phyloP scores from a whole-genome alignment of 2,113 vertebrate species.

The Psammodynastes pulverulentus region DNA sequence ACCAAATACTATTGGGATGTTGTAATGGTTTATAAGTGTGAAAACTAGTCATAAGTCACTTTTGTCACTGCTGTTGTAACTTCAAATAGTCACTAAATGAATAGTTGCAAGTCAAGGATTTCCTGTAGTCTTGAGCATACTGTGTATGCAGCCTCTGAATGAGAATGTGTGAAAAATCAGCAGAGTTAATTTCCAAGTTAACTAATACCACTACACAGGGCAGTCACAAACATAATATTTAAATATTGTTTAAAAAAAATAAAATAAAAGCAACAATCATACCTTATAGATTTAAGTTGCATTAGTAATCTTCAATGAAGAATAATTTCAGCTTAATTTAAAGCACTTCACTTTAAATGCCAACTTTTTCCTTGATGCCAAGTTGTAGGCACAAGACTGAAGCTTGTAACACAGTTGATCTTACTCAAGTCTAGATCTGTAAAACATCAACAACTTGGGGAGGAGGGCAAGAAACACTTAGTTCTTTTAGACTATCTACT shows the following conservation, averaged over 20 bases:
- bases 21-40: not conserved
- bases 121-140: not conserved
- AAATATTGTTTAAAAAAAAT: not conserved
- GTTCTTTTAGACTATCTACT: not conserved
- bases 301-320: not conserved
- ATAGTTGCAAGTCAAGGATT: not conserved
- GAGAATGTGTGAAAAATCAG: not conserved
- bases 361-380: not conserved
- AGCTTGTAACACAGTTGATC: not conserved
- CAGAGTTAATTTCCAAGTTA: not conserved
- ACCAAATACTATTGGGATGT: not conserved
- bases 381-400: not conserved
- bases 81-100: not conserved
- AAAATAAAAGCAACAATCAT: not conserved
- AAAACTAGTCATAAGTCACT: not conserved
- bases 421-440: not conserved
- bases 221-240: not conserved
- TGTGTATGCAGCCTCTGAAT: not conserved
- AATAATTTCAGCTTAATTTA: not conserved
- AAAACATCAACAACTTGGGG: not conserved
- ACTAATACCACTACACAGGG: not conserved
- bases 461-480: not conserved
- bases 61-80: not conserved
- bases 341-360: not conserved
- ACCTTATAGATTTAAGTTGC: not conserved